phyloP scores from a whole-genome alignment of 2,113 vertebrate species.

The Coracopsis vasa region DNA sequence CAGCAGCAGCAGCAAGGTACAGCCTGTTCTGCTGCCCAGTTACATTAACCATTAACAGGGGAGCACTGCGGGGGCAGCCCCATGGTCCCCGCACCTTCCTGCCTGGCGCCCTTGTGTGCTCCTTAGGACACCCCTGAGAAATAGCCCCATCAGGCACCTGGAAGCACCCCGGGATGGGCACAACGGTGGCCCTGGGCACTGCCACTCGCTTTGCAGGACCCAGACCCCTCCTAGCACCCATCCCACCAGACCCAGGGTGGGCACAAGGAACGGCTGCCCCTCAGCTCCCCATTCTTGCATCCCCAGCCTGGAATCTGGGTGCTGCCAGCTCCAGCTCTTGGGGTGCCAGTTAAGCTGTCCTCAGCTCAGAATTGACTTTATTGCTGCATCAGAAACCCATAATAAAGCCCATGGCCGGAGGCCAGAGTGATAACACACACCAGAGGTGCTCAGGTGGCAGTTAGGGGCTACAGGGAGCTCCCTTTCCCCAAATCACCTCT shows the following conservation, averaged over 20 bases:
- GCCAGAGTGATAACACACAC: background rate
- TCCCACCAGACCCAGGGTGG: background rate
- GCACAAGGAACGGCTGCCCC: rapidly evolving
- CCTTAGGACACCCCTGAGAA: background rate
- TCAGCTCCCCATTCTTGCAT: rapidly evolving
- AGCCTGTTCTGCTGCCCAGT: conserved; percentile 28
- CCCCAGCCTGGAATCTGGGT: rapidly evolving
- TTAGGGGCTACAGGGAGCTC: background rate
- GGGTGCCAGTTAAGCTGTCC: background rate
- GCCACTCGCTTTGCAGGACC: rapidly evolving
- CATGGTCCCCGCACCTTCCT: background rate
- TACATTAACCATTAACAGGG: conserved; percentile 64
- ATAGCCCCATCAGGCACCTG: rapidly evolving
- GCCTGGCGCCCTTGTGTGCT: background rate
- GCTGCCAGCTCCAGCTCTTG: background rate
- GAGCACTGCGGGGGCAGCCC: background rate
- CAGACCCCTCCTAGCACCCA: background rate
- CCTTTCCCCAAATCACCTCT: too few relatives aligned
- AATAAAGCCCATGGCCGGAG: background rate
- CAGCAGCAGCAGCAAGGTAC: background rate
- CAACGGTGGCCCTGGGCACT: rapidly evolving
- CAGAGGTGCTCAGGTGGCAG: background rate
- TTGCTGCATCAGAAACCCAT: background rate
- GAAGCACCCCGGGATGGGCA: rapidly evolving
- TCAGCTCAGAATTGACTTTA: background rate